Conservation (phyloP, 2,797 vertebrate species). For the Parauchenoglanis ngamensis region DNA sequence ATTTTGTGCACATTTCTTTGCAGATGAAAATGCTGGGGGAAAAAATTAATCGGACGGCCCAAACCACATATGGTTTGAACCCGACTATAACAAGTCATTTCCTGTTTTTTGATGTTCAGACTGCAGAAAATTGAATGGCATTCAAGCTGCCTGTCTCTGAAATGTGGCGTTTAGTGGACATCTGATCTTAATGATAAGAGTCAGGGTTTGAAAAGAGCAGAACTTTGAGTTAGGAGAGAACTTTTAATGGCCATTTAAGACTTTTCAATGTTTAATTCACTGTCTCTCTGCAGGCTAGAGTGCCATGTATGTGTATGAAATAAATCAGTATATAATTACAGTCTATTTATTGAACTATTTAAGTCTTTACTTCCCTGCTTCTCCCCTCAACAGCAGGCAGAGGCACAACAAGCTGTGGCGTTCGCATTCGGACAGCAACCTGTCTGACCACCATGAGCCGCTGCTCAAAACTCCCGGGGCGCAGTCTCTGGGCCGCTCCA, state of each 20-base stretch:
- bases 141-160: neutral
- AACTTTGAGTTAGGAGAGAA: neutral
- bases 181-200: neutral
- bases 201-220: neutral
- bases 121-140: neutral
- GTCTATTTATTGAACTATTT: neutral
- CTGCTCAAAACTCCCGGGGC: conserved; percentile 68
- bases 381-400: conserved; percentile 83
- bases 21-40: neutral
- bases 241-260: neutral
- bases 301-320: neutral
- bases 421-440: conserved; percentile 93
- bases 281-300: neutral
- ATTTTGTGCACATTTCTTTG: neutral
- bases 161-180: neutral
- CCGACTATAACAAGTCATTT: neutral
- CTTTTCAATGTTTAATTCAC: neutral
- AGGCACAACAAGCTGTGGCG: conserved; percentile 97
- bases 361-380: neutral
- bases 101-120: neutral
- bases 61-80: neutral
- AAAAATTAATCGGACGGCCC: neutral
- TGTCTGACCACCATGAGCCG: conserved; percentile 87
- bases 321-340: neutral
- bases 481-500: conserved; percentile 64